These are phyloP conservation scores for Parascotia fuliginaria DNA, from an alignment of 2,888 invertebrate genomes.

Conservation along the genomic window DNA sequence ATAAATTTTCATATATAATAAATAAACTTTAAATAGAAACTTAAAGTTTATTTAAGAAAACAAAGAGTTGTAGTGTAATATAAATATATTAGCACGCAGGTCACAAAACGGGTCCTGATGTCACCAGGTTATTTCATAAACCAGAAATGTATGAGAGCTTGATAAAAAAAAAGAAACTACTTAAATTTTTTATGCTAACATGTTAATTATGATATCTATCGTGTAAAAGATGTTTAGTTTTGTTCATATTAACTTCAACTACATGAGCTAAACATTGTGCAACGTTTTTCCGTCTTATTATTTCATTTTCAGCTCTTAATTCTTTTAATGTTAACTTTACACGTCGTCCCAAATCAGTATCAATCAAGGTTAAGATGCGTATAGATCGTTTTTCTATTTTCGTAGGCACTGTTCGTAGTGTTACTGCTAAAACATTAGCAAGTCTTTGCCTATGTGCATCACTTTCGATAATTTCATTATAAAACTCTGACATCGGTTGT, in stretches of 20 bases:
- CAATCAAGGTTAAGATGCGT: background rate
- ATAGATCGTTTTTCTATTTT: background rate
- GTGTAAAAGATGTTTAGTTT: background rate
- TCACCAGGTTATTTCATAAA: too few relatives aligned
- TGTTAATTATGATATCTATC: too few relatives aligned
- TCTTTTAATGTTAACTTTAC: background rate
- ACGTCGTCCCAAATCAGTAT: background rate
- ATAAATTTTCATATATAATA: too few relatives aligned
- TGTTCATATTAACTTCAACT: background rate
- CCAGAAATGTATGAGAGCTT: too few relatives aligned
- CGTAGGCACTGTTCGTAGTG: background rate
- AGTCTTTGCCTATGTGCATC: slow-evolving; percentile 11
- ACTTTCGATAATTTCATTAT: slow-evolving; percentile 87
- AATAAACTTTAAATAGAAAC: too few relatives aligned
- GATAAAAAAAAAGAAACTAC: too few relatives aligned
- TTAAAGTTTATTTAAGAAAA: too few relatives aligned
- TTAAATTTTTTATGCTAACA: too few relatives aligned
- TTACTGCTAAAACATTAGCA: background rate
- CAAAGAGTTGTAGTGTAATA: too few relatives aligned
- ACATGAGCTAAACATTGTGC: background rate
- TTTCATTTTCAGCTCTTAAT: background rate
- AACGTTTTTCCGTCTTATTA: background rate
- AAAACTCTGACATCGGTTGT: slow-evolving; percentile 90
- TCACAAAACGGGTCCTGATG: too few relatives aligned
- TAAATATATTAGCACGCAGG: too few relatives aligned